Evolutionary conservation across 2,113 vertebrate species (phyloP).

Genomic region (Myotis yumanensis): DNA sequence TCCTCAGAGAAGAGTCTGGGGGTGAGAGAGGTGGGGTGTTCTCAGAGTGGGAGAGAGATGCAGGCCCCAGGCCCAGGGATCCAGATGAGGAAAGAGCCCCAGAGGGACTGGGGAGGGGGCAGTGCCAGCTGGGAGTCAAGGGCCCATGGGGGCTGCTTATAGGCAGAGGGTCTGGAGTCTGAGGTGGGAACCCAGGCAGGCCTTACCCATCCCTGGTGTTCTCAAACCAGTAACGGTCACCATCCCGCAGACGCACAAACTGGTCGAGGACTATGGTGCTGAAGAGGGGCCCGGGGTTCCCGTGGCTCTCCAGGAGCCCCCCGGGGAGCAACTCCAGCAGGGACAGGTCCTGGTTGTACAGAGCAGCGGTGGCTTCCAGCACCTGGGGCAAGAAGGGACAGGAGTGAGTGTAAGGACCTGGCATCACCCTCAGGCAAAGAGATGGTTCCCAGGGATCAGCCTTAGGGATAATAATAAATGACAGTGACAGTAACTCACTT

Average conservation of each 20-base stretch:
- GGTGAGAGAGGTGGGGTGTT: background rate
- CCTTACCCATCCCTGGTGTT: conserved; percentile 89
- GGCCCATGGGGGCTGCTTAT: too few relatives aligned
- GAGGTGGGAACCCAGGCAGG: background rate
- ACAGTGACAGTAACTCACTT: background rate
- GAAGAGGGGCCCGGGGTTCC: conserved; percentile 87
- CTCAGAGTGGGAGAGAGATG: background rate
- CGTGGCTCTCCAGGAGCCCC: conserved; percentile 86
- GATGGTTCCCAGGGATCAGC: background rate
- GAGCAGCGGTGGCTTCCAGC: conserved; percentile 74
- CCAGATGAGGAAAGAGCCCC: background rate
- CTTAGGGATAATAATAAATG: background rate
- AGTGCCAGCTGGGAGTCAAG: background rate
- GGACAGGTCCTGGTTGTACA: conserved; percentile 85
- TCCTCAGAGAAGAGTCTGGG: conserved; percentile 87
- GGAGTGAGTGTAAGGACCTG: background rate
- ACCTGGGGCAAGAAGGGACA: conserved; percentile 73
- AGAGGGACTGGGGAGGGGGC: background rate
- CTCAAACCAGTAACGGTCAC: conserved; percentile 95
- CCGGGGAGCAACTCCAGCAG: conserved; percentile 90
- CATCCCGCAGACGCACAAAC: conserved; percentile 89
- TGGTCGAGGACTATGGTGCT: conserved; percentile 88
- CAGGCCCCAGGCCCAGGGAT: background rate
- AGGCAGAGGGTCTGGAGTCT: background rate
- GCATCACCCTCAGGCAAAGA: background rate